Evolutionary conservation across 2,113 vertebrate species (phyloP).

Genomic region (Cichladusa arquata): DNA sequence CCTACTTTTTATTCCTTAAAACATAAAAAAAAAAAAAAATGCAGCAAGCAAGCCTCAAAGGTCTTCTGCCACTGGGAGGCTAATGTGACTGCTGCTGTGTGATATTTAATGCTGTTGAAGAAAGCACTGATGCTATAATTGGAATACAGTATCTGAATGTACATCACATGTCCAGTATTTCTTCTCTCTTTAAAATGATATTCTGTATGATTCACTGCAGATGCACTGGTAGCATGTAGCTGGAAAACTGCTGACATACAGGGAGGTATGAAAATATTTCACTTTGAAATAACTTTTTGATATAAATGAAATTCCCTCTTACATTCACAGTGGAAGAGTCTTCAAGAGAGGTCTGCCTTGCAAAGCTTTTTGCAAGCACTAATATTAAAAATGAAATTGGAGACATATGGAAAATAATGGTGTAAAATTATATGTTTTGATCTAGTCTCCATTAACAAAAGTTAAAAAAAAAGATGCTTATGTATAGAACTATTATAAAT

Average conservation of each 20-base stretch:
- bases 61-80: constrained; percentile 1
- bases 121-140: neutral
- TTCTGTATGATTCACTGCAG: constrained; percentile 57
- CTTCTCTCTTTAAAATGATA: constrained; percentile 25
- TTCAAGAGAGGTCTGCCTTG: neutral
- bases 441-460: neutral
- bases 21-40: neutral
- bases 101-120: neutral
- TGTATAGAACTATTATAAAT: neutral
- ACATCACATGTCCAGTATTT: constrained; percentile 11
- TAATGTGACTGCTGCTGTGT: constrained; percentile 14
- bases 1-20: neutral
- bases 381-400: neutral
- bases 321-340: neutral
- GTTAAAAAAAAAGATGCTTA: neutral
- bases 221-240: constrained; percentile 32
- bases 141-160: neutral
- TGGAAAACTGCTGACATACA: constrained; percentile 50
- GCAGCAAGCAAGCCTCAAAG: neutral
- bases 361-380: neutral
- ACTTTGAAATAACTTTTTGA: constrained; percentile 16
- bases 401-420: neutral
- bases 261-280: constrained; percentile 17
- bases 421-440: neutral
- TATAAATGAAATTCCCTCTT: neutral